Evolutionary conservation across 2,797 vertebrate species (phyloP).

Genomic region (Gorsachius magnificus): DNA sequence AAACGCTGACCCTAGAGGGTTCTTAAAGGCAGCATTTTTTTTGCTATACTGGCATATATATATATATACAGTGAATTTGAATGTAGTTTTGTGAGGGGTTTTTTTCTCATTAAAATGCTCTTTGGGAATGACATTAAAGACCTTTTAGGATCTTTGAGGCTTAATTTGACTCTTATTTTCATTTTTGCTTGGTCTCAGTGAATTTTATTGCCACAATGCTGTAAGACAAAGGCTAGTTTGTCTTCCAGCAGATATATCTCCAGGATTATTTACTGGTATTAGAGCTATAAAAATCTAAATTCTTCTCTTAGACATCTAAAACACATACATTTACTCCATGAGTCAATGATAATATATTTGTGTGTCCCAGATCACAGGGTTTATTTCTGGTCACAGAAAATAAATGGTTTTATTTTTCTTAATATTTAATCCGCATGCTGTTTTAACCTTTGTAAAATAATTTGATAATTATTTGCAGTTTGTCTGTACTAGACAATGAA

Average conservation of each 20-base stretch:
- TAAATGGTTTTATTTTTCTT: background rate
- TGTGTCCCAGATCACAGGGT: background rate
- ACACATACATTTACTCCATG: background rate
- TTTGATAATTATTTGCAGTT: background rate
- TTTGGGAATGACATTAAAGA: background rate
- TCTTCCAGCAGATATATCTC: background rate
- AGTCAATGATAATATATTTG: background rate
- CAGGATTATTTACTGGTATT: background rate
- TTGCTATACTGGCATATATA: accelerated
- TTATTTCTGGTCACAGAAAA: background rate
- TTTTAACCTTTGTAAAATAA: background rate
- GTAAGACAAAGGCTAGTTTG: background rate
- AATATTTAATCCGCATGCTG: background rate
- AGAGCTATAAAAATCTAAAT: background rate
- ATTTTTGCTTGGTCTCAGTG: background rate
- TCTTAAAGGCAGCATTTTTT: background rate
- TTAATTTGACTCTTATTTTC: background rate
- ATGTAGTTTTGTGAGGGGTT: background rate
- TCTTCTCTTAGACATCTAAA: background rate
- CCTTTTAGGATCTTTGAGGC: background rate
- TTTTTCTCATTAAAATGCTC: background rate
- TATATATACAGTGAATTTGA: background rate
- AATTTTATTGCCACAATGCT: background rate
- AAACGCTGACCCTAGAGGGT: background rate
- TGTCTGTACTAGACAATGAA: background rate